Evolutionary conservation across 2,797 vertebrate species (phyloP).

Genomic region (Pseudomugil tenellus): DNA sequence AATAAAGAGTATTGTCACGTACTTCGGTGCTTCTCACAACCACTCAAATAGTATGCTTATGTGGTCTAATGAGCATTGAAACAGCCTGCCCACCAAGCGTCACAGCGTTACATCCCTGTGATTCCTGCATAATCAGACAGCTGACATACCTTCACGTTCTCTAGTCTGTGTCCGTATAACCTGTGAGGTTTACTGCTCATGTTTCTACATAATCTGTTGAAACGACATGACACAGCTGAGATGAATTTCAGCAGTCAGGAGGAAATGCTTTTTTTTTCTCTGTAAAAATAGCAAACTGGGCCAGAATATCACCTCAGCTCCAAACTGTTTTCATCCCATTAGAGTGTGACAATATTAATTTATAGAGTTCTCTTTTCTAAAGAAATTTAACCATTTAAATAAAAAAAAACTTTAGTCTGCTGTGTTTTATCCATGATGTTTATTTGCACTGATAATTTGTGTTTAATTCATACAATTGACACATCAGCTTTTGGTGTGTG

Average conservation of each 20-base stretch:
- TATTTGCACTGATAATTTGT: slow-evolving; percentile 35
- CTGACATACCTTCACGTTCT: too few species aligned
- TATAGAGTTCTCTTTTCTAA: slow-evolving; percentile 26
- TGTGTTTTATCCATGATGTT: slow-evolving; percentile 25
- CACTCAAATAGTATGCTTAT: too few species aligned
- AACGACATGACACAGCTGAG: neutral
- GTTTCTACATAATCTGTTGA: too few species aligned
- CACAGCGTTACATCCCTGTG: too few species aligned
- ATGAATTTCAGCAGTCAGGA: neutral
- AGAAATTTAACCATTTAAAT: slow-evolving; percentile 1
- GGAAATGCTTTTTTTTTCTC: neutral
- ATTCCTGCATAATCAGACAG: too few species aligned
- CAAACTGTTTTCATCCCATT: neutral
- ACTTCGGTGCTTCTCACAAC: too few species aligned
- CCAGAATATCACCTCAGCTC: neutral
- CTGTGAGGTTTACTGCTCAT: too few species aligned
- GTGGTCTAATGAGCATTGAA: too few species aligned
- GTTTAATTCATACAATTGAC: neutral
- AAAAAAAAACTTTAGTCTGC: slow-evolving; percentile 3
- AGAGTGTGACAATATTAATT: neutral
- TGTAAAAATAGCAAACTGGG: neutral
- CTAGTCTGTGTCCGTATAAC: too few species aligned
- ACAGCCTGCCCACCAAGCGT: too few species aligned
- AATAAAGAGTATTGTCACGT: neutral
- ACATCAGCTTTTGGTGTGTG: neutral